A percentile compares a stretch with the other conserved stretches of the same genome.
phyloP scores from a whole-genome alignment of 1,140 invertebrate genomes.

The Sycophaga agraensis region DNA sequence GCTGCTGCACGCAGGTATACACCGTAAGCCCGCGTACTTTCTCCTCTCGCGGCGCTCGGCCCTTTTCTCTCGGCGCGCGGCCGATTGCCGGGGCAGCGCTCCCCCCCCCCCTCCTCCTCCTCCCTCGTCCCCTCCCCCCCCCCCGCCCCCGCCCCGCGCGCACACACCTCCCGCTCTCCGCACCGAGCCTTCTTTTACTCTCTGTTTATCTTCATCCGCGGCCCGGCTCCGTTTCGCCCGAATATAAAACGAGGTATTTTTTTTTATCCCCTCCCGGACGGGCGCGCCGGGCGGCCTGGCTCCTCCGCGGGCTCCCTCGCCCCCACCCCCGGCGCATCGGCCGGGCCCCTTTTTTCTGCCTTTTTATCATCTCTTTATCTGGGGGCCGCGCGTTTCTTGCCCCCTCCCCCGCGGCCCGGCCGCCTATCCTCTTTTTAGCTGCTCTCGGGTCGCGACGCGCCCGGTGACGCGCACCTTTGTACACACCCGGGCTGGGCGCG shows the following conservation, averaged over 20 bases:
- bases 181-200: neutral
- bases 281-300: too few species aligned
- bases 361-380: slow-evolving; percentile 27
- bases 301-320: slow-evolving; percentile 2
- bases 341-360: neutral
- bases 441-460: too few species aligned
- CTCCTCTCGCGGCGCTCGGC: too few species aligned
- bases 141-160: slow-evolving; percentile 20
- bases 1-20: too few species aligned
- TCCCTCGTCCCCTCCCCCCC: slow-evolving; percentile 30
- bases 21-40: too few species aligned
- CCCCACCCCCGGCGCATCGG: neutral
- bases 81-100: too few species aligned
- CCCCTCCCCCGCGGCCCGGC: neutral
- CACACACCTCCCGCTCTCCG: slow-evolving; percentile 34
- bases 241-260: slow-evolving; percentile 7
- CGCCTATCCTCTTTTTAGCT: too few species aligned
- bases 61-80: too few species aligned
- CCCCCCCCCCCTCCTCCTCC: slow-evolving; percentile 12
- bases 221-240: neutral
- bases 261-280: neutral
- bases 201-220: slow-evolving; percentile 16
- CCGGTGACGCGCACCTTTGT: neutral
- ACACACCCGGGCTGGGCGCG: neutral
- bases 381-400: slow-evolving; percentile 1